Evolutionary conservation across 2,113 vertebrate genomes (phyloP).

Genomic region (Campylomormyrus numenius): DNA sequence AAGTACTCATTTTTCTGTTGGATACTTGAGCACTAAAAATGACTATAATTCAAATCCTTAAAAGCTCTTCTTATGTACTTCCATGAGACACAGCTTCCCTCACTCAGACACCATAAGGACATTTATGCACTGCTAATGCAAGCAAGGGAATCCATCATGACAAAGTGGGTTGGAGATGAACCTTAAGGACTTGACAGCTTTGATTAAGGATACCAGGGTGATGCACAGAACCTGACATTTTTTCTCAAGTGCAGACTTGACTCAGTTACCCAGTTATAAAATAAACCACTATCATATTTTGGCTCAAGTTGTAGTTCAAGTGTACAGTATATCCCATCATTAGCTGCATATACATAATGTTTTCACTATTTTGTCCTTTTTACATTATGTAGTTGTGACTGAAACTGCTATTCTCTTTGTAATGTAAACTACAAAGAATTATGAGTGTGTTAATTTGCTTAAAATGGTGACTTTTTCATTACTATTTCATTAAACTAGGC

Average conservation of each 20-base stretch:
- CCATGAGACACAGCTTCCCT: neutral
- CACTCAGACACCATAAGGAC: neutral
- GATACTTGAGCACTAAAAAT: neutral
- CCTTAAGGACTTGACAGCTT: neutral
- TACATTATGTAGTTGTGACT: neutral
- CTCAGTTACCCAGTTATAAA: neutral
- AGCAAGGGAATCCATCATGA: neutral
- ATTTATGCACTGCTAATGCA: neutral
- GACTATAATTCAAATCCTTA: neutral
- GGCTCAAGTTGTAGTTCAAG: neutral
- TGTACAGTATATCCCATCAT: neutral
- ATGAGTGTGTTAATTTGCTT: neutral
- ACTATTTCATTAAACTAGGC: neutral
- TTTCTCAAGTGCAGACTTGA: neutral
- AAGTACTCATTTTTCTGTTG: neutral
- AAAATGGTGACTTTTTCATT: neutral
- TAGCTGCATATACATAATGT: neutral
- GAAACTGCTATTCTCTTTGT: neutral
- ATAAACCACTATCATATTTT: neutral
- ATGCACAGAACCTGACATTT: neutral
- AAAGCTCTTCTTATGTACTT: neutral
- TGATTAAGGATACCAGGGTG: neutral
- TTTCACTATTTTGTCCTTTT: neutral
- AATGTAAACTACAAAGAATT: neutral
- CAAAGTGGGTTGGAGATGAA: neutral